Evolutionary conservation across 2,888 invertebrate genomes (phyloP).

Genomic region (Archaeoteleia sp.): DNA sequence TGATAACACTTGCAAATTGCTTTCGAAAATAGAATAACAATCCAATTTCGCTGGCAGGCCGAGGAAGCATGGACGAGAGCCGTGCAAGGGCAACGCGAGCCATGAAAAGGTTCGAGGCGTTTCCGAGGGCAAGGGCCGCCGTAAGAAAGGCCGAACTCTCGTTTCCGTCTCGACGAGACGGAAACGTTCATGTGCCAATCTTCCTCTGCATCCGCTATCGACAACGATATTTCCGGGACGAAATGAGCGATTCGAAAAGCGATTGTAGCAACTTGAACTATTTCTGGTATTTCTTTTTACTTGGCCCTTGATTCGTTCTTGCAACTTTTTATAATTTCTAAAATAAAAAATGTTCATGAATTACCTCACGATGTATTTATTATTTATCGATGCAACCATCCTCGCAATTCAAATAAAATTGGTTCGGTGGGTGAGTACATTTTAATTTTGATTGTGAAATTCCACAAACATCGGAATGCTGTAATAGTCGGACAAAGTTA

Average conservation of each 20-base stretch:
- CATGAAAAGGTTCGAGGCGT: constrained; percentile 47
- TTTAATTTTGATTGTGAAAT: too few species aligned
- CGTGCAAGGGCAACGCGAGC: constrained; percentile 54
- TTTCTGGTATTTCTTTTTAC: too few species aligned
- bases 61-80: constrained; percentile 59
- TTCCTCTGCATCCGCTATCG: constrained; percentile 42
- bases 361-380: too few species aligned
- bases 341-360: too few species aligned
- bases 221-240: constrained; percentile 39
- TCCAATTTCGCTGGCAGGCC: constrained; percentile 69
- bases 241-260: constrained; percentile 44
- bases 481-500: too few species aligned
- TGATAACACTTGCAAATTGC: constrained; percentile 75
- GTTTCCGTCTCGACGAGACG: too few species aligned
- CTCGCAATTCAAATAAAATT: too few species aligned
- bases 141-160: constrained; percentile 37
- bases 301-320: too few species aligned
- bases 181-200: constrained; percentile 36
- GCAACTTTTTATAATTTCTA: too few species aligned
- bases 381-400: too few species aligned
- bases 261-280: constrained; percentile 21
- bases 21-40: constrained; percentile 75
- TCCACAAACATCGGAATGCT: too few species aligned
- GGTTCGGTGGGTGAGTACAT: too few species aligned
- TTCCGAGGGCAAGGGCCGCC: neutral